Conservation (phyloP, 1,140 invertebrate species). For the Steinernema khuongi region DNA sequence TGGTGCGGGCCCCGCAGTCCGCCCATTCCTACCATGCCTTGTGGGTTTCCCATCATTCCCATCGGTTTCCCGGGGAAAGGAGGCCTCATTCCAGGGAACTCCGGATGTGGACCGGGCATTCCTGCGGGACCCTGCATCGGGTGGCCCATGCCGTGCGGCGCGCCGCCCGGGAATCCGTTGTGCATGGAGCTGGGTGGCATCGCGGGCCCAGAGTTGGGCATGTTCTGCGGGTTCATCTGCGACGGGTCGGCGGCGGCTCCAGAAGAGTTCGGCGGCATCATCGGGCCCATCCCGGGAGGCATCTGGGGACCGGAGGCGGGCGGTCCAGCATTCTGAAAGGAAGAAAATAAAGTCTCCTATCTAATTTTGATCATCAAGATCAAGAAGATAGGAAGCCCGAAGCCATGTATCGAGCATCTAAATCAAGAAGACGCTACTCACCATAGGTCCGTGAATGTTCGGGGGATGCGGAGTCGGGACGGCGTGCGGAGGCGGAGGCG, state of each 20-base stretch:
- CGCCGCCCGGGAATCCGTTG: not conserved
- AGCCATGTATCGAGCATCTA: too few species aligned
- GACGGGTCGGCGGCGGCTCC: not conserved
- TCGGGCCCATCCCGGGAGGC: not conserved
- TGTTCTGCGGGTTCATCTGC: not conserved
- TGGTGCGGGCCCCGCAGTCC: not conserved
- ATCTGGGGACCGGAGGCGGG: not conserved
- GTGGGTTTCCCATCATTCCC: not conserved
- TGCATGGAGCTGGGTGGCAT: slow-evolving; percentile 2
- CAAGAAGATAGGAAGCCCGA: too few species aligned
- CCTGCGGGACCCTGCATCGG: not conserved
- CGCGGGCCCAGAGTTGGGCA: not conserved
- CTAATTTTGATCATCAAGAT: not conserved
- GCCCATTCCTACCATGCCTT: not conserved
- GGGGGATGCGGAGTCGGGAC: not conserved
- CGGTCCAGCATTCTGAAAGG: not conserved
- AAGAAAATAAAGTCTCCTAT: not conserved
- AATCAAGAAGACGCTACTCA: too few species aligned
- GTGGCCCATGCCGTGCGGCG: not conserved
- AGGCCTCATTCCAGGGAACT: not conserved
- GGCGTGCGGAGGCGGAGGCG: not conserved
- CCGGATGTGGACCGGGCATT: slow-evolving; percentile 6
- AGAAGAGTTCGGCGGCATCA: not conserved
- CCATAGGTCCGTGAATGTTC: too few species aligned
- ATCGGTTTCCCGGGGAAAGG: not conserved